Evolutionary conservation across 2,113 vertebrate genomes (phyloP).

Genomic region (Guaruba guarouba): DNA sequence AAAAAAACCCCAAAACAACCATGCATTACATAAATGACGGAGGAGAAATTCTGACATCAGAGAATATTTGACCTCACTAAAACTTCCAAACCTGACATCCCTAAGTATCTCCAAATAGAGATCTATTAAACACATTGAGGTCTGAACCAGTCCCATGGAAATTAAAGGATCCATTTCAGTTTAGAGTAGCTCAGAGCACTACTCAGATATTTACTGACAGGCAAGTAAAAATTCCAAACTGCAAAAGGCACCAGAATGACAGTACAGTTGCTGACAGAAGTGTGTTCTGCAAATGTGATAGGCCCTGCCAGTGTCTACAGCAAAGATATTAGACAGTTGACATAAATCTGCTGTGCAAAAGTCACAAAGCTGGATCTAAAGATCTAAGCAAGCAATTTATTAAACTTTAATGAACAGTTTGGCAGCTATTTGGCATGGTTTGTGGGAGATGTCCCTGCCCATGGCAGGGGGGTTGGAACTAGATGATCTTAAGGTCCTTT

Average conservation of each 20-base stretch:
- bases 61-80: not conserved
- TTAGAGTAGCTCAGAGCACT: not conserved
- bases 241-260: not conserved
- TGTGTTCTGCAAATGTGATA: not conserved
- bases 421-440: not conserved
- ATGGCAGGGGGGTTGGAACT: too few species aligned
- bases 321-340: not conserved
- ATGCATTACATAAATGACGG: fast-evolving
- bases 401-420: not conserved
- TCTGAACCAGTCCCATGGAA: not conserved
- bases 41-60: not conserved
- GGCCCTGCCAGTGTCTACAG: not conserved
- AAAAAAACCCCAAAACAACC: not conserved
- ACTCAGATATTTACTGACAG: not conserved
- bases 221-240: not conserved
- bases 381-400: not conserved
- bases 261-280: not conserved
- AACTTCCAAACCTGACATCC: not conserved
- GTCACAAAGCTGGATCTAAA: not conserved
- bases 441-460: too few species aligned
- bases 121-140: not conserved
- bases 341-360: not conserved
- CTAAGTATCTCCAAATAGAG: not conserved
- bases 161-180: not conserved
- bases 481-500: too few species aligned